These are phyloP conservation scores for Ephestia elutella DNA, from an alignment of 1,140 invertebrate genomes.

Conservation along the genomic window DNA sequence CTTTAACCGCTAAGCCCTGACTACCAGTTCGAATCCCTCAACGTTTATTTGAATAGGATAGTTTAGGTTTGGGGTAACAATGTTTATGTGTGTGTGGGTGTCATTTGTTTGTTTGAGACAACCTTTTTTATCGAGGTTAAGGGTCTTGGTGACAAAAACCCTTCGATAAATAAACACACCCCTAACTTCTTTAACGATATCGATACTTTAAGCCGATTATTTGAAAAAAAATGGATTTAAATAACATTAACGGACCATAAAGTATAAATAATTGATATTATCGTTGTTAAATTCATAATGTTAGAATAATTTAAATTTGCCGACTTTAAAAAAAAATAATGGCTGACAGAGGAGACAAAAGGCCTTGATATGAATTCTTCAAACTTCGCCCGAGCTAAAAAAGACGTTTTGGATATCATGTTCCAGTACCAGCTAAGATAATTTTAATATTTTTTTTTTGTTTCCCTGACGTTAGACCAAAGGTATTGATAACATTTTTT, in stretches of 20 bases:
- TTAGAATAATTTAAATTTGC: not conserved
- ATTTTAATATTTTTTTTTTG: not conserved
- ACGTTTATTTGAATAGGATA: not conserved
- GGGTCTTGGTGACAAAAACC: not conserved
- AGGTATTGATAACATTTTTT: no score
- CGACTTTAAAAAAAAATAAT: not conserved
- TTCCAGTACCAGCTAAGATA: not conserved
- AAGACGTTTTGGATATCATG: not conserved
- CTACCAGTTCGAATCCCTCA: not conserved
- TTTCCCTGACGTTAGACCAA: no score
- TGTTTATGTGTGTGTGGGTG: conserved; percentile 2
- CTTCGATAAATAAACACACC: not conserved
- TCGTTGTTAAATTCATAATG: not conserved
- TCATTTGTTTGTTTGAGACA: not conserved
- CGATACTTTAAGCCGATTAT: not conserved
- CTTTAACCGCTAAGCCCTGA: not conserved
- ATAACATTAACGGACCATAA: not conserved
- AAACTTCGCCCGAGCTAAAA: not conserved
- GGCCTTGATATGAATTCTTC: conserved; percentile 2
- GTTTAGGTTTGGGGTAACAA: not conserved
- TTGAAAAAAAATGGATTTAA: not conserved
- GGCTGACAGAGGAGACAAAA: not conserved
- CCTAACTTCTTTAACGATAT: not conserved
- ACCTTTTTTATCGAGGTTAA: not conserved
- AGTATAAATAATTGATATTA: not conserved